These are phyloP conservation scores for Trachurus trachurus DNA, from an alignment of 2,797 vertebrate species.

Conservation along the genomic window DNA sequence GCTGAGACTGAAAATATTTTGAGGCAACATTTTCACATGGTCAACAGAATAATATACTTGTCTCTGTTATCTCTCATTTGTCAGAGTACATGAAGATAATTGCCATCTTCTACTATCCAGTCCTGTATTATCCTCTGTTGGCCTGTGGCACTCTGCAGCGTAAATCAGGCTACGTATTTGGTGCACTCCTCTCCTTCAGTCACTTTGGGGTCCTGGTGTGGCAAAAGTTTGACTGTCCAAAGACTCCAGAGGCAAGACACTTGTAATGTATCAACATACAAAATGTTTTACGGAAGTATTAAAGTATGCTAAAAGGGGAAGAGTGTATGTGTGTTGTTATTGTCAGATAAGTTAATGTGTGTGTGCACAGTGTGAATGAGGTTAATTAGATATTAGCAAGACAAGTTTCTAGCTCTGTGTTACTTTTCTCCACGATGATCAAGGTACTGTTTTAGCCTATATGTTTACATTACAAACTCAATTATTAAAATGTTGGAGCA, in stretches of 20 bases:
- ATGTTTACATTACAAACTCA: not conserved
- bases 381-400: too few relatives aligned
- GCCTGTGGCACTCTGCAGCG: slow-evolving; percentile 87
- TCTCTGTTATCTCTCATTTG: not conserved
- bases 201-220: slow-evolving; percentile 91
- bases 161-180: slow-evolving; percentile 85
- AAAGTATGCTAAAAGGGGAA: too few relatives aligned
- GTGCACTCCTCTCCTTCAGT: slow-evolving; percentile 90
- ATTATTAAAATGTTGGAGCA: not conserved
- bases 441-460: not conserved
- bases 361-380: too few relatives aligned
- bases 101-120: slow-evolving; percentile 93
- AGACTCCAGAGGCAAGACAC: slow-evolving; percentile 87
- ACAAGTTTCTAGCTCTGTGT: too few relatives aligned
- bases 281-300: too few relatives aligned
- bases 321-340: too few relatives aligned
- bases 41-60: accelerated
- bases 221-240: slow-evolving; percentile 95
- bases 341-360: too few relatives aligned
- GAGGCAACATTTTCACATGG: not conserved
- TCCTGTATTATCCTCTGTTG: slow-evolving; percentile 93
- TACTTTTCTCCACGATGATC: not conserved
- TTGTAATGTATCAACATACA: not conserved
- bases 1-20: not conserved
- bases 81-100: slow-evolving; percentile 93